These are phyloP conservation scores for Coturnix japonica DNA, from an alignment of 2,113 vertebrate genomes.

Conservation along the genomic window DNA sequence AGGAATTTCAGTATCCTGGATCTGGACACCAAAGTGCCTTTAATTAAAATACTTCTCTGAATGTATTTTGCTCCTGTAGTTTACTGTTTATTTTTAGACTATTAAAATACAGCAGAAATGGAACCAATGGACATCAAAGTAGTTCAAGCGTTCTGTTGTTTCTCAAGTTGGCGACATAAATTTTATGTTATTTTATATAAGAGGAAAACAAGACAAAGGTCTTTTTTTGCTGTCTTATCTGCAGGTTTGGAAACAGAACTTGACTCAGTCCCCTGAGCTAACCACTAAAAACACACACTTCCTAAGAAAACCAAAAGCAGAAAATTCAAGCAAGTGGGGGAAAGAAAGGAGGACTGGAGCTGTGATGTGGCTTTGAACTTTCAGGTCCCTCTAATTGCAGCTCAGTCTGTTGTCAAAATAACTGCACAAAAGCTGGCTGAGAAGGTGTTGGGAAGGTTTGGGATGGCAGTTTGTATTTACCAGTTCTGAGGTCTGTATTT, in stretches of 20 bases:
- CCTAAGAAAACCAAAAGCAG: not conserved
- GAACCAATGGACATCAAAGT: not conserved
- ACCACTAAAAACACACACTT: not conserved
- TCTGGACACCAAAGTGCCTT: not conserved
- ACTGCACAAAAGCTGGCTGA: not conserved
- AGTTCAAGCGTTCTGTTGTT: not conserved
- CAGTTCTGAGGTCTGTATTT: not conserved
- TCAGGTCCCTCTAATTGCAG: not conserved
- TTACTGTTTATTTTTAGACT: not conserved
- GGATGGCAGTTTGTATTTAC: not conserved
- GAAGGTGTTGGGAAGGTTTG: not conserved
- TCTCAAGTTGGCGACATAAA: not conserved
- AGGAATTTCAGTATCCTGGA: constrained; percentile 6
- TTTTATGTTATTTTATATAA: not conserved
- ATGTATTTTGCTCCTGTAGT: not conserved
- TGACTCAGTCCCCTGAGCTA: not conserved
- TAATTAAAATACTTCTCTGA: constrained; percentile 39
- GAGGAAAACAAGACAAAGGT: not conserved
- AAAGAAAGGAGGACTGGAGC: not conserved
- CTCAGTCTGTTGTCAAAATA: not conserved
- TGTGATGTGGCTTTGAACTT: constrained; percentile 4
- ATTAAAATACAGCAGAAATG: not conserved
- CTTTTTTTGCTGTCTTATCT: not conserved
- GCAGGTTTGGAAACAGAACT: not conserved
- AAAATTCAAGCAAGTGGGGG: constrained; percentile 5